These are phyloP conservation scores for Drosophila glabriapex DNA, from an alignment of 2,888 invertebrate species.

Conservation along the genomic window DNA sequence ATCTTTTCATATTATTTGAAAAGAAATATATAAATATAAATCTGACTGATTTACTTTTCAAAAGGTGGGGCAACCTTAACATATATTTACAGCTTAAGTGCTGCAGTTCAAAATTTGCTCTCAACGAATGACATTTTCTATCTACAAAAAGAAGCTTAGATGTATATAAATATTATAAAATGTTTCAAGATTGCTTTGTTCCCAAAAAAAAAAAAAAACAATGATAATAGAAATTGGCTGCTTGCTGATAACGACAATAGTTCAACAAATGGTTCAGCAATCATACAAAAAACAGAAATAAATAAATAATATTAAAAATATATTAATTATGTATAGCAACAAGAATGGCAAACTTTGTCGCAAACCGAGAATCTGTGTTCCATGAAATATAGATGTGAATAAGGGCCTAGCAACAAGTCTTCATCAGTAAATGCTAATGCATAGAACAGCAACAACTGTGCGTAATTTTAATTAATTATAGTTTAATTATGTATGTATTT, in stretches of 20 bases:
- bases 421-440: not conserved
- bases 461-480: not conserved
- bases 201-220: not conserved
- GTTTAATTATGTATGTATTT: no score
- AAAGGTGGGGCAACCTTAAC: not conserved
- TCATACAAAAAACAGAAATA: not conserved
- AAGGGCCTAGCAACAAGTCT: constrained; percentile 15
- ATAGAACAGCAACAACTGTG: not conserved
- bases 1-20: not conserved
- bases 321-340: not conserved
- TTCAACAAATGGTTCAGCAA: constrained; percentile 28
- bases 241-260: constrained; percentile 19
- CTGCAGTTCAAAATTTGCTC: not conserved
- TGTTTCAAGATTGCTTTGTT: not conserved
- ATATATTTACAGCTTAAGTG: not conserved
- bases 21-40: not conserved
- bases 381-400: not conserved
- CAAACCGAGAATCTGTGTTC: constrained; percentile 7
- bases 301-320: not conserved
- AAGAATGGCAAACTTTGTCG: not conserved
- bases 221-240: not conserved
- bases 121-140: not conserved
- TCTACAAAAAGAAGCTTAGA: not conserved
- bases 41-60: not conserved
- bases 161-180: not conserved